Evolutionary conservation across 2,113 vertebrate species (phyloP), one percentile per base, ranked within the genome.

Genomic region (Oplegnathus fasciatus): DNA sequence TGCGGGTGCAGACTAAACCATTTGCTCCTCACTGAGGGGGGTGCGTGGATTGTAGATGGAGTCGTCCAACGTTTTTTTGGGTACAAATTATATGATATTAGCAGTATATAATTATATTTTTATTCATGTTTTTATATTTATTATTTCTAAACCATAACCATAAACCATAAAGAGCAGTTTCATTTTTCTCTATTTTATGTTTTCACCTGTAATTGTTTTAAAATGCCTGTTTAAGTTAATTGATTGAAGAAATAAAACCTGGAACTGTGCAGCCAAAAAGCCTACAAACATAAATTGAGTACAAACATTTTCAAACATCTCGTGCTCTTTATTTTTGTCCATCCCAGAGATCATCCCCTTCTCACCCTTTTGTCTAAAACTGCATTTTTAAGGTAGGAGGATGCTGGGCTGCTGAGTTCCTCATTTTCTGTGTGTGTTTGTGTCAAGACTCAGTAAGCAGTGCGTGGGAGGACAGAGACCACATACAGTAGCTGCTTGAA

Each of bases 401-500:
- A 46, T 32, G 28, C 54, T 32, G 11, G 46, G 48, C 44, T 55
- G 66, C 22, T n/a, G n/a, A 42, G 58, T 2, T 24, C 6, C 7
- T 60, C 48, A 34, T n/a, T 26, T 69, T 14, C 55, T 50, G 24
- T 52, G 20, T n/a, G 20, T 54, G 5, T 30, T 2, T 10, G 0
- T 54, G 64, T 80, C 65, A 34, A 42, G 44, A 37, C 69, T 32
- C 46, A 46, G 57, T 18, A 4, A 52, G 73, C 42, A 54, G 65
- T 54, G 70, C 2, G 88, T 80, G 80, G 80, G 81, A 66, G 66
- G 65, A 60, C 58, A 26, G 30, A 79, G 50, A 72, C 64, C 54
- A 20, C 66, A 80, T 60, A 44, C 71, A 69, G 71, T 22, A 37
- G 81, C 69, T 44, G 44, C 74, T 60, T 54, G 6, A 67, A 72